These are phyloP conservation scores for Morbakka virulenta DNA, from an alignment of 30 jellyfish, hydroid and myxozoan species.

Conservation along the genomic window DNA sequence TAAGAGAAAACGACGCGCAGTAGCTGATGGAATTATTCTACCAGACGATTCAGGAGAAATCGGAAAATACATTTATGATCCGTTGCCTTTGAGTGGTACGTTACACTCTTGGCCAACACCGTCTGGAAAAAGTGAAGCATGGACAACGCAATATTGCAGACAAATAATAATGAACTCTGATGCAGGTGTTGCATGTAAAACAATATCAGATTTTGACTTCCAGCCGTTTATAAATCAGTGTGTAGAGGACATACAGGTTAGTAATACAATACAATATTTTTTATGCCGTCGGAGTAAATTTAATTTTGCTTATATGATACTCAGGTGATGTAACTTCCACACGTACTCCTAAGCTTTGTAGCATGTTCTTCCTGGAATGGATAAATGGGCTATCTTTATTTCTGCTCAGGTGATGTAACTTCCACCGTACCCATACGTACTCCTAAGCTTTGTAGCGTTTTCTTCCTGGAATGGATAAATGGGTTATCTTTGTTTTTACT, in stretches of 20 bases:
- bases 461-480: too few species aligned
- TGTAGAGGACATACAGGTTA: constrained; percentile 73
- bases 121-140: constrained; percentile 44
- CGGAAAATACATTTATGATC: constrained; percentile 45
- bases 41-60: constrained; percentile 70
- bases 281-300: too few species aligned
- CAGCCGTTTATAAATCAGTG: constrained; percentile 55
- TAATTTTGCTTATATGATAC: too few species aligned
- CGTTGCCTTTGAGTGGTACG: constrained; percentile 8
- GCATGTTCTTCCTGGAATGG: too few species aligned
- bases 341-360: too few species aligned
- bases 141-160: constrained; percentile 34
- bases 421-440: too few species aligned
- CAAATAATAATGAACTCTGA: constrained; percentile 31
- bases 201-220: constrained; percentile 39
- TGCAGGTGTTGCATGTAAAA: constrained; percentile 49
- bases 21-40: constrained; percentile 47
- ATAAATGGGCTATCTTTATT: too few species aligned
- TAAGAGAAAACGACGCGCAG: constrained; percentile 49
- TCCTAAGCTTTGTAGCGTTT: too few species aligned
- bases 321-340: too few species aligned
- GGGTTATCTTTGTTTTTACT: too few species aligned
- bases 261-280: too few species aligned
- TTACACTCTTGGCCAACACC: constrained; percentile 68
- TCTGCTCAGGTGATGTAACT: too few species aligned